Evolutionary conservation across 2,888 invertebrate species (phyloP), one percentile per base, ranked within the genome.

Genomic region (Nomada fabriciana): DNA sequence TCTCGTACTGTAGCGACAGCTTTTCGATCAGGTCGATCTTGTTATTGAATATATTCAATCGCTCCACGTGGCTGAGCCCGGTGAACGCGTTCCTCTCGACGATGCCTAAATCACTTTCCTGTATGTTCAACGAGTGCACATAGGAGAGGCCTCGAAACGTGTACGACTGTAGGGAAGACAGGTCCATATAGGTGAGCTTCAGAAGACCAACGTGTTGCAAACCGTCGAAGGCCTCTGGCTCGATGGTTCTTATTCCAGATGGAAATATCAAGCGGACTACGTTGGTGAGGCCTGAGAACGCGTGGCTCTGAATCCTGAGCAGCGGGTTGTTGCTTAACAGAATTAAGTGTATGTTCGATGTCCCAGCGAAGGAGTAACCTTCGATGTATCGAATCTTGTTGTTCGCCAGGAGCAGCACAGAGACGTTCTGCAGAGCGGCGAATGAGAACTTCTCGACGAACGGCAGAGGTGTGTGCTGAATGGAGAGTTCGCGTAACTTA

Each of bases 311-410:
- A 85, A 98, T 96, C 88, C 96, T 96, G 87, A 97, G 96, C 82
- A 98, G 95, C 0, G 98, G 97, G 94, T 99, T 99, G 93, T 98
- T 97, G 88, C 96, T 96, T 81, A 99, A 94, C 65, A 98, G 96
- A 85, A 99, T 96, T 86, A 97, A 94, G 90, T 96, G 96, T 80
- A 99, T 96, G 93, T 97, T 97, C 79, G 97, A 97, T 11, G 98
- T 97, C 64, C 98, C 98, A 2, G 97, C 97, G 91, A 98, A 98
- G 29, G 98, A 97, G 92, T 97, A 97, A 9, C 96, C 96, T 82
- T 95, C 95, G 76, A 97, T 96, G 88, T 96, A 95, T 57, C 95
- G 95, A 69, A 97, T 97, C 90, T 96, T 96, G 92, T 97, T 97
- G 93, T 97, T 96, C 20, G 96, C 95, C 84, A 96, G 95, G 85